phyloP scores from a whole-genome alignment of 64 coral and sea anemone genomes.

The Porites australiensis region DNA sequence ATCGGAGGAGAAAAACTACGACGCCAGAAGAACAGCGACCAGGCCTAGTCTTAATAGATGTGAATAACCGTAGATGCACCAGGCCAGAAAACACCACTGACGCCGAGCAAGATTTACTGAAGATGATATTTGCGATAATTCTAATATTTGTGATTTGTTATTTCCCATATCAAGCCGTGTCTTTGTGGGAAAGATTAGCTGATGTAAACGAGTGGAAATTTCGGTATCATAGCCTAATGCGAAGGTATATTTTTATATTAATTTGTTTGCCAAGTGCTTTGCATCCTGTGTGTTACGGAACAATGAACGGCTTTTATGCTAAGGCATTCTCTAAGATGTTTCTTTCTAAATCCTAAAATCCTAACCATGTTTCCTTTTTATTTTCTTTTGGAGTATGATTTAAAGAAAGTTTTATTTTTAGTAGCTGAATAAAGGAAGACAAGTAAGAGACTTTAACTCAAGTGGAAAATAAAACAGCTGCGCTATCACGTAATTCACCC shows the following conservation, averaged over 20 bases:
- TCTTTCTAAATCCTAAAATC: conserved; percentile 21
- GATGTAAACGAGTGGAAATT: background rate
- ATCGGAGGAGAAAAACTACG: background rate
- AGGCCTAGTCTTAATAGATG: background rate
- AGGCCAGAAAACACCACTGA: background rate
- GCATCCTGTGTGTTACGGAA: conserved; percentile 70
- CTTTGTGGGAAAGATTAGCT: background rate
- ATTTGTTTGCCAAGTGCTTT: conserved; percentile 57
- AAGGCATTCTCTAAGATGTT: conserved; percentile 59
- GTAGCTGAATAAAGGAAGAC: too few species aligned
- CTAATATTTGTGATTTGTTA: conserved; percentile 56
- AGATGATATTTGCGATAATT: conserved; percentile 61
- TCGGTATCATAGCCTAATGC: background rate
- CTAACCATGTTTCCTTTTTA: too few species aligned
- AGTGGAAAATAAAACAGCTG: too few species aligned
- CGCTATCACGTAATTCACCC: too few species aligned
- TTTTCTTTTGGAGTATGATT: too few species aligned
- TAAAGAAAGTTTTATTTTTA: too few species aligned
- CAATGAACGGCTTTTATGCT: conserved; percentile 70
- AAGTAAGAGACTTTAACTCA: too few species aligned
- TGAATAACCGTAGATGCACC: background rate
- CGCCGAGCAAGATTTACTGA: conserved; percentile 41
- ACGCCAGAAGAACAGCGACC: background rate
- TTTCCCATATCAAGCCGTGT: conserved; percentile 43
- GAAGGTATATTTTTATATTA: conserved; percentile 27